A percentile compares a stretch with the other conserved stretches of the same genome.
These are phyloP conservation scores for Pangasius krempfi DNA, from an alignment of 2,797 vertebrate genomes.

Conservation along the genomic window DNA sequence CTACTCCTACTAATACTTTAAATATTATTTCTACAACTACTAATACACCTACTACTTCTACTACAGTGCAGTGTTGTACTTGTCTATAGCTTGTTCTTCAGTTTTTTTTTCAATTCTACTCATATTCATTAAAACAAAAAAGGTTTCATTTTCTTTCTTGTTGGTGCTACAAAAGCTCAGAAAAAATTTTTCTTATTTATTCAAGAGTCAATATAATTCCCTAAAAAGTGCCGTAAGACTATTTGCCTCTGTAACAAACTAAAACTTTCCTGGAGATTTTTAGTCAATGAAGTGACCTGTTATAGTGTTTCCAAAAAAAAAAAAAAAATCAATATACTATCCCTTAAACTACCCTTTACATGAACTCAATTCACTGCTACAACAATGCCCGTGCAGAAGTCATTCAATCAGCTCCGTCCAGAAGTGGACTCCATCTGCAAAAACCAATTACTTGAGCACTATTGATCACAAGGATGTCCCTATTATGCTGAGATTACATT, in stretches of 20 bases:
- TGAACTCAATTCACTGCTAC: neutral
- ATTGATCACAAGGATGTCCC: slow-evolving; percentile 43
- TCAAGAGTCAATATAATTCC: neutral
- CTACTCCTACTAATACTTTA: neutral
- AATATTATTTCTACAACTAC: neutral
- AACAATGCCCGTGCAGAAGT: neutral
- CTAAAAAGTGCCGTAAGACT: too few relatives aligned
- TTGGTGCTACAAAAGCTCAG: too few relatives aligned
- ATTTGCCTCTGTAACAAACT: neutral
- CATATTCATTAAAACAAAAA: neutral
- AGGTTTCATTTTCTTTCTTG: neutral
- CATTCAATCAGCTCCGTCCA: neutral
- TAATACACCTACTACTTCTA: neutral
- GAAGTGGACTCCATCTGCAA: slow-evolving; percentile 17
- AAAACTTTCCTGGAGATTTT: neutral
- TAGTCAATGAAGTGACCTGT: neutral
- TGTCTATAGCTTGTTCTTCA: neutral
- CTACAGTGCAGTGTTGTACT: too few relatives aligned
- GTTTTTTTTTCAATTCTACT: neutral
- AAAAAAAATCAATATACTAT: neutral
- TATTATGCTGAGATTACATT: slow-evolving; percentile 38
- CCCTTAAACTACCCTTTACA: slow-evolving; percentile 9
- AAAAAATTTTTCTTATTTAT: neutral
- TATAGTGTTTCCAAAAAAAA: neutral
- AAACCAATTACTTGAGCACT: slow-evolving; percentile 48